Evolutionary conservation across 92 coral and sea anemone genomes (phyloP).

Genomic region (Paramuricea clavata): DNA sequence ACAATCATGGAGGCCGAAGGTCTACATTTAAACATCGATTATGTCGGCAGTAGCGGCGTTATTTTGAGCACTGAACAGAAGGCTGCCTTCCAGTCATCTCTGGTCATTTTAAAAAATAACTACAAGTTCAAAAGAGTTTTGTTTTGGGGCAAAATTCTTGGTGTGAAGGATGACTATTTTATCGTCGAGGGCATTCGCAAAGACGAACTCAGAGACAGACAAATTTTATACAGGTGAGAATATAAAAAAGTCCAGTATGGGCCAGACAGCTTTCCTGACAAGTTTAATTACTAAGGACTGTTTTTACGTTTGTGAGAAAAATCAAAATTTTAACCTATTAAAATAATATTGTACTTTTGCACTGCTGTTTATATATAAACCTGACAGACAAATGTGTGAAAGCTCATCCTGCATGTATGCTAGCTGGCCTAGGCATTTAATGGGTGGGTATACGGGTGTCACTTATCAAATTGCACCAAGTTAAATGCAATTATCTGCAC

Average conservation of each 20-base stretch:
- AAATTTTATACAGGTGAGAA: constrained; percentile 92
- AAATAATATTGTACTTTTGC: too few relatives aligned
- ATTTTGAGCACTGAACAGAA: constrained; percentile 97
- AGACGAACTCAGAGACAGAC: constrained; percentile 93
- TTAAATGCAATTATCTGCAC: too few relatives aligned
- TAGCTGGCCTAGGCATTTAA: too few relatives aligned
- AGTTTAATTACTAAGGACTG: background rate
- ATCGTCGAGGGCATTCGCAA: constrained; percentile 94
- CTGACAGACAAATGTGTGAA: too few relatives aligned
- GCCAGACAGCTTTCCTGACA: background rate
- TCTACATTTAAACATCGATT: constrained; percentile 90
- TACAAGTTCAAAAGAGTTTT: constrained; percentile 92
- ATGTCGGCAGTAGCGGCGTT: constrained; percentile 98
- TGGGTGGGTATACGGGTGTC: too few relatives aligned
- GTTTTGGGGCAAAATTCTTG: constrained; percentile 99
- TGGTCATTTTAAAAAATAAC: constrained; percentile 88
- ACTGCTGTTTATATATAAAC: too few relatives aligned
- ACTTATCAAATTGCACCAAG: too few relatives aligned
- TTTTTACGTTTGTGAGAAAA: too few relatives aligned
- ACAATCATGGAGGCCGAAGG: constrained; percentile 94
- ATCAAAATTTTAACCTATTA: too few relatives aligned
- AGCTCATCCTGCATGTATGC: too few relatives aligned
- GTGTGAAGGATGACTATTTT: constrained; percentile 95
- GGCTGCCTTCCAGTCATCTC: constrained; percentile 97
- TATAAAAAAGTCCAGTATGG: background rate